phyloP scores from a whole-genome alignment of 2,888 invertebrate genomes.

The Junonia oenone region DNA sequence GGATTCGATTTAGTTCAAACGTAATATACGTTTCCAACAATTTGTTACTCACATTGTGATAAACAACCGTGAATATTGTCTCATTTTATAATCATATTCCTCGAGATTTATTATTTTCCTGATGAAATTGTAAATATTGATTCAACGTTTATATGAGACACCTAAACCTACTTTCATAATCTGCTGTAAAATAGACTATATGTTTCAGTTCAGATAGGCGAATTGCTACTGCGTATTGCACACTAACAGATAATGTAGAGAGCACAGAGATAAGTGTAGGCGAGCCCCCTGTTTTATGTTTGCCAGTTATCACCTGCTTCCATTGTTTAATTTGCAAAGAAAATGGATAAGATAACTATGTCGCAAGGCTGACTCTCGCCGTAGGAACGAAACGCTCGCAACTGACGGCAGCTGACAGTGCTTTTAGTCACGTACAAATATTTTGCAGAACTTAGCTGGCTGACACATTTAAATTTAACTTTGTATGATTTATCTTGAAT shows the following conservation, averaged over 20 bases:
- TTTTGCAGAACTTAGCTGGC: conserved; percentile 16
- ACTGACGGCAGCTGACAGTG: conserved; percentile 26
- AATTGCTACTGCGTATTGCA: conserved; percentile 38
- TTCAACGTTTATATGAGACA: neutral
- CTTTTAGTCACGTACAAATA: conserved; percentile 28
- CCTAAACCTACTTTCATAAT: conserved; percentile 12
- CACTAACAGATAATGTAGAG: conserved; percentile 32
- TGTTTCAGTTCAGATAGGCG: conserved; percentile 3
- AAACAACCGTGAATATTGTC: neutral
- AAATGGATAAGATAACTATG: conserved; percentile 34
- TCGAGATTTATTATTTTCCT: conserved; percentile 6
- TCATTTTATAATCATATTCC: neutral
- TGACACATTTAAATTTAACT: neutral
- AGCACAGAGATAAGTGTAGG: conserved; percentile 35
- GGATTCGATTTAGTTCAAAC: neutral
- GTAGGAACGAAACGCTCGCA: conserved; percentile 27
- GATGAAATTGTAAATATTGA: conserved; percentile 18
- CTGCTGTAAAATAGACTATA: conserved; percentile 9
- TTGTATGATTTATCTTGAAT: neutral
- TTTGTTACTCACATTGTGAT: neutral
- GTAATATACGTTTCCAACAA: neutral
- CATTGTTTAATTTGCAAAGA: conserved; percentile 45
- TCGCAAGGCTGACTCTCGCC: conserved; percentile 17
- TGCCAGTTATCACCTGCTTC: conserved; percentile 35
- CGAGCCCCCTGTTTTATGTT: conserved; percentile 49